A percentile compares a stretch with the other conserved stretches of the same genome.
These are phyloP conservation scores for Lithosia quadra DNA, from an alignment of 2,888 invertebrate species.

Conservation along the genomic window DNA sequence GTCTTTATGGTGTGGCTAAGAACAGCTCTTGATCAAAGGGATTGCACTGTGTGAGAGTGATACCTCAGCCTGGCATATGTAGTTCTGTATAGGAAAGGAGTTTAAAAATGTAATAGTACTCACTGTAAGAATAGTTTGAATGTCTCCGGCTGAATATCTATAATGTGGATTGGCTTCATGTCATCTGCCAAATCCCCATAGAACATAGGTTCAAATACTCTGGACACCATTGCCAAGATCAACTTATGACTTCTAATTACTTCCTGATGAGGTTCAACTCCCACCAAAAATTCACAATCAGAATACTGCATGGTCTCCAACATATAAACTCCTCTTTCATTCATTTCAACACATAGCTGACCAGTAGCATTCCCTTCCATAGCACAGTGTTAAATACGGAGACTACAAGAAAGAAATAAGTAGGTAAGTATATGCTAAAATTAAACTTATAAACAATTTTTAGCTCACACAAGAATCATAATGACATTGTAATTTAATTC, in stretches of 20 bases:
- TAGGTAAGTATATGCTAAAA: too few relatives aligned
- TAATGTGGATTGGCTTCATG: neutral
- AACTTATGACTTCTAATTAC: neutral
- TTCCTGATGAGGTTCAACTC: neutral
- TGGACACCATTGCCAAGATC: slow-evolving; percentile 1
- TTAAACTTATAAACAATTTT: too few relatives aligned
- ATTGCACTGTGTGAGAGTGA: too few relatives aligned
- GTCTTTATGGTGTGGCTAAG: too few relatives aligned
- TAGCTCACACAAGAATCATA: too few relatives aligned
- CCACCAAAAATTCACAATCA: neutral
- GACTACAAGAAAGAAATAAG: neutral
- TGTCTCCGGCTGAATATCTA: slow-evolving; percentile 5
- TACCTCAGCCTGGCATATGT: too few relatives aligned
- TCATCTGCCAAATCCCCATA: neutral
- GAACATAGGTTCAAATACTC: neutral
- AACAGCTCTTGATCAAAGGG: too few relatives aligned
- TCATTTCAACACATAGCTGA: slow-evolving; percentile 3
- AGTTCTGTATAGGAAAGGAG: too few relatives aligned
- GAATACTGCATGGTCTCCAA: neutral
- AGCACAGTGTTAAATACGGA: neutral
- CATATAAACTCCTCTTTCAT: neutral
- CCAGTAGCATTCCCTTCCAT: neutral
- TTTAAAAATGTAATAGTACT: neutral
- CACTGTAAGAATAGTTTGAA: neutral
- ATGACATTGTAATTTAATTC: too few relatives aligned